These are phyloP conservation scores for Hydractinia symbiolongicarpus DNA, from an alignment of 30 jellyfish, hydroid and myxozoan genomes.

Conservation along the genomic window DNA sequence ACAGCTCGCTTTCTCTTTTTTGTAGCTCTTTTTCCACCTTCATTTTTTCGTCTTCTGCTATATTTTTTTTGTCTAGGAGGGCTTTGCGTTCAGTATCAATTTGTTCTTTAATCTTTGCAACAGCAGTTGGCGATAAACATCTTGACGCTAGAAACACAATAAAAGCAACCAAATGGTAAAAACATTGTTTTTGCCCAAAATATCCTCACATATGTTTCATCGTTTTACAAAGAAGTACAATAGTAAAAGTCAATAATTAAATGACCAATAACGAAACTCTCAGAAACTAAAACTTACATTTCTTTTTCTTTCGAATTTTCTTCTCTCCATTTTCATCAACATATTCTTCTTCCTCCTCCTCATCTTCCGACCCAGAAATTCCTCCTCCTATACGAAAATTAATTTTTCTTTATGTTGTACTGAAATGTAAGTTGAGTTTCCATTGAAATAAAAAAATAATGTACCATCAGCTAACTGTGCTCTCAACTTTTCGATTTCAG, in stretches of 20 bases:
- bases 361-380: constrained; percentile 33
- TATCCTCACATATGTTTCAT: background rate
- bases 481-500: constrained; percentile 69
- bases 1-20: constrained; percentile 63
- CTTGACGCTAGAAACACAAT: constrained; percentile 25
- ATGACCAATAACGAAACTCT: background rate
- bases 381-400: constrained; percentile 24
- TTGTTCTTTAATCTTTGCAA: constrained; percentile 59
- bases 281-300: constrained; percentile 7
- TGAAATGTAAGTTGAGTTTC: background rate
- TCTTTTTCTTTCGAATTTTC: constrained; percentile 27
- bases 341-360: constrained; percentile 43
- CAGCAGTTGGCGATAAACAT: constrained; percentile 71
- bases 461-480: constrained; percentile 79
- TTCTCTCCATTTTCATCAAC: constrained; percentile 40
- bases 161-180: background rate
- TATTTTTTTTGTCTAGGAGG: constrained; percentile 63
- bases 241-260: background rate
- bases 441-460: background rate
- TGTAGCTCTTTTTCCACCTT: constrained; percentile 69
- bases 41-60: constrained; percentile 85
- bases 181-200: too few species aligned
- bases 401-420: background rate
- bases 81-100: constrained; percentile 63
- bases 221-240: background rate